A percentile compares a stretch with the other conserved stretches of the same genome.
phyloP scores from a whole-genome alignment of 2,113 vertebrate species.

The Carollia perspicillata region DNA sequence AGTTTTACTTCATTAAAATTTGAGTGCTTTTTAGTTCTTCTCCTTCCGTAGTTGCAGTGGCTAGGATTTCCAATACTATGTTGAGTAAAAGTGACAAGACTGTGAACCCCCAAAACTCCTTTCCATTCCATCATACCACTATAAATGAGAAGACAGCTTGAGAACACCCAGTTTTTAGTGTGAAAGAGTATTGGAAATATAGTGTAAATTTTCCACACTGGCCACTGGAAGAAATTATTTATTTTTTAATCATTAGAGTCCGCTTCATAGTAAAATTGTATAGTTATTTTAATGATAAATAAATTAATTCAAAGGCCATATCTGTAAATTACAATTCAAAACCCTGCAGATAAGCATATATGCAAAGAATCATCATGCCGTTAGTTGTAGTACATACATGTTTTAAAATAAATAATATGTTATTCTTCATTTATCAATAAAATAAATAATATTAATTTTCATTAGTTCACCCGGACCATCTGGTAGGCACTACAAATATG shows the following conservation, averaged over 20 bases:
- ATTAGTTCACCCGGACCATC: no score
- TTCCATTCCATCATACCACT: background rate
- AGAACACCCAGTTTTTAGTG: background rate
- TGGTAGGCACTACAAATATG: no score
- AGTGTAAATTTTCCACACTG: background rate
- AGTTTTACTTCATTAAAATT: no score
- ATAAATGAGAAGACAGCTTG: background rate
- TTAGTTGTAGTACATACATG: background rate
- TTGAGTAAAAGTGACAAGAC: background rate
- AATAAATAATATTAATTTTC: background rate
- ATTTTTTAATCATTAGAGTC: background rate
- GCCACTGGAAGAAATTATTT: background rate
- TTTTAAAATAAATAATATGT: background rate
- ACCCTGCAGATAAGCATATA: background rate
- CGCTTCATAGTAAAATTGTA: background rate
- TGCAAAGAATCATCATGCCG: background rate
- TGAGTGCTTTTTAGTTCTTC: background rate
- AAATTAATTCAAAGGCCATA: background rate
- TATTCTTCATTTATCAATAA: background rate
- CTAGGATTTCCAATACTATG: background rate
- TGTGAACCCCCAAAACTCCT: background rate
- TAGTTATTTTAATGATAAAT: background rate
- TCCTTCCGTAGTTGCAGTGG: background rate
- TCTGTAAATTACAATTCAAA: background rate
- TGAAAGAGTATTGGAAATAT: background rate